These are phyloP conservation scores for Drosophila lini DNA, from an alignment of 1,140 invertebrate species.

Conservation along the genomic window DNA sequence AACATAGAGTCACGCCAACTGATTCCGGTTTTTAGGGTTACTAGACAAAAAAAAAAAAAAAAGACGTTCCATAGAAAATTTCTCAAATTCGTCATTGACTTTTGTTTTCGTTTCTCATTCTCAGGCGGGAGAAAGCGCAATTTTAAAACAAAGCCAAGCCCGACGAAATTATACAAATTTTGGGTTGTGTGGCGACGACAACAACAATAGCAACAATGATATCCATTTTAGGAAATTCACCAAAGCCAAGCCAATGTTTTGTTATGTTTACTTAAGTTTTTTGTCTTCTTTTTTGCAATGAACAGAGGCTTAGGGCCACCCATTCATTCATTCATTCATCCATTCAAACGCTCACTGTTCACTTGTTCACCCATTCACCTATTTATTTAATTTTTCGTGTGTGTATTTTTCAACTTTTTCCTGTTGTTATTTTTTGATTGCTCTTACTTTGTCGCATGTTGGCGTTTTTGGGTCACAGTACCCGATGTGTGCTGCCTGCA, in stretches of 20 bases:
- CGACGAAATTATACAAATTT: conserved; percentile 33
- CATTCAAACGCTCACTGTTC: conserved; percentile 9
- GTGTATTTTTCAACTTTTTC: conserved; percentile 41
- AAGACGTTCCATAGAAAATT: conserved; percentile 21
- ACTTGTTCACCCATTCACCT: conserved; percentile 59
- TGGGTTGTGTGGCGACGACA: conserved; percentile 2
- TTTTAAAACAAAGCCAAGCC: conserved; percentile 39
- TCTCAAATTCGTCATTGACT: conserved; percentile 59
- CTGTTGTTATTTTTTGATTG: conserved; percentile 49
- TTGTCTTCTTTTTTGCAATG: conserved; percentile 30
- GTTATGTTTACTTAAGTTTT: conserved; percentile 28
- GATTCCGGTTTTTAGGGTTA: conserved; percentile 36
- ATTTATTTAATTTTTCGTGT: conserved; percentile 77
- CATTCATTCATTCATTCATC: conserved; percentile 20
- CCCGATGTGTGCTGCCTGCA: conserved; percentile 36
- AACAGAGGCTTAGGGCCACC: conserved; percentile 66
- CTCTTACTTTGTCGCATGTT: conserved; percentile 67
- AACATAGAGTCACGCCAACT: conserved; percentile 33
- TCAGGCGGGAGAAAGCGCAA: conserved; percentile 66
- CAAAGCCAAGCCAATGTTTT: conserved; percentile 18
- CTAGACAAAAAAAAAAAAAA: conserved; percentile 9
- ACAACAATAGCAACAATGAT: conserved; percentile 58
- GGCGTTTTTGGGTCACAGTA: conserved; percentile 69
- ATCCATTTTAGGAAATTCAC: conserved; percentile 46
- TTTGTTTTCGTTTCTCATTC: conserved; percentile 75